Evolutionary conservation across 1,140 invertebrate genomes (phyloP).

Genomic region (Heliconius hermathena): DNA sequence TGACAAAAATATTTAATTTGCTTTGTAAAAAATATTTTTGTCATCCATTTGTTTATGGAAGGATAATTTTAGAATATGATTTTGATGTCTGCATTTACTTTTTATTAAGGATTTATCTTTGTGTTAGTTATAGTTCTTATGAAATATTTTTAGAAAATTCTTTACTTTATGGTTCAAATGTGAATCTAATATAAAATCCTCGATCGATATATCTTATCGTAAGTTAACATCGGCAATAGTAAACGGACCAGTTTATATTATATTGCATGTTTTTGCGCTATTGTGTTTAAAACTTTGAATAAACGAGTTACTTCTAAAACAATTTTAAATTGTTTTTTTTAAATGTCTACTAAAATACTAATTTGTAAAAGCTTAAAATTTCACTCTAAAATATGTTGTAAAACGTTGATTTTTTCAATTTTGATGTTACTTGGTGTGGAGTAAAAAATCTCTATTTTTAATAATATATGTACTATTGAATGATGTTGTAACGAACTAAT

Average conservation of each 20-base stretch:
- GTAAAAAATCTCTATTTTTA: constrained; percentile 65
- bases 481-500: constrained; percentile 54
- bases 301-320: background rate
- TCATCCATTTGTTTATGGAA: background rate
- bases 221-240: constrained; percentile 10
- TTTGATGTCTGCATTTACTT: constrained; percentile 11
- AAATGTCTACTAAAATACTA: constrained; percentile 11
- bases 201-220: background rate
- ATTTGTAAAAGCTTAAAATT: constrained; percentile 29
- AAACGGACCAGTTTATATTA: constrained; percentile 1
- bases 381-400: constrained; percentile 34
- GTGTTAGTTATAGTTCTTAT: background rate
- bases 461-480: constrained; percentile 49
- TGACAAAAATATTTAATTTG: constrained; percentile 1
- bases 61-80: background rate
- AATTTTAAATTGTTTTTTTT: constrained; percentile 20
- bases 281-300: constrained; percentile 1
- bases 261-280: background rate
- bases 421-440: constrained; percentile 43
- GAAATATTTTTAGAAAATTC: background rate
- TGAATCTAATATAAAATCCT: background rate
- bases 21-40: constrained; percentile 5
- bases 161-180: background rate
- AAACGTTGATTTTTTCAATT: constrained; percentile 38
- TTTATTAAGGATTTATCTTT: background rate